Conservation (phyloP, 2,113 vertebrate species). For the Callopanchax toddi region DNA sequence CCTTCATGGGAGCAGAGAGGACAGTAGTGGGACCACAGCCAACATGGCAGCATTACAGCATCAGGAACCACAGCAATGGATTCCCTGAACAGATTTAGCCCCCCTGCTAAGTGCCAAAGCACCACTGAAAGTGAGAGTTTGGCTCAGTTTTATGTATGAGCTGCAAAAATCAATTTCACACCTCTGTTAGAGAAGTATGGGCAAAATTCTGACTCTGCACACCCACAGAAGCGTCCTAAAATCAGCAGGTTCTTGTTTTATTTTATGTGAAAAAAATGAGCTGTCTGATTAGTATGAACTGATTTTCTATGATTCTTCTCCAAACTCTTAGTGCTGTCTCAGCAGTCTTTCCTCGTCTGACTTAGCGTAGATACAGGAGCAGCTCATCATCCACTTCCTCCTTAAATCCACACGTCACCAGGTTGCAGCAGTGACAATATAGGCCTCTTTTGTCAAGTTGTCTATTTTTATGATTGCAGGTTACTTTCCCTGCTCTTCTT, state of each 20-base stretch:
- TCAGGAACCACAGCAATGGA: constrained; percentile 53
- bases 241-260: background rate
- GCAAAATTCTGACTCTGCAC: constrained; percentile 14
- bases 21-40: constrained; percentile 53
- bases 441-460: background rate
- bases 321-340: background rate
- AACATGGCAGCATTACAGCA: constrained; percentile 56
- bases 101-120: background rate
- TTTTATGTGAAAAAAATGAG: background rate
- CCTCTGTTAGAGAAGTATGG: constrained; percentile 13
- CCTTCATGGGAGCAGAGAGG: constrained; percentile 37
- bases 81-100: constrained; percentile 58
- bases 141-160: constrained; percentile 21
- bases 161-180: constrained; percentile 44
- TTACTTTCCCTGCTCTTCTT: background rate
- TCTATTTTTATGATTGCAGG: background rate
- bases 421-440: background rate
- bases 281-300: too few species aligned
- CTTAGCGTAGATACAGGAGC: too few species aligned
- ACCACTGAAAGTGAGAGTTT: constrained; percentile 33
- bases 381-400: background rate
- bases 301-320: background rate
- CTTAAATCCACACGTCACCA: background rate
- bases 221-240: background rate
- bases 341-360: too few species aligned